A percentile compares a stretch with the other conserved stretches of the same genome.
Evolutionary conservation across 1,140 invertebrate genomes (phyloP).

Genomic region (Nephila pilipes): DNA sequence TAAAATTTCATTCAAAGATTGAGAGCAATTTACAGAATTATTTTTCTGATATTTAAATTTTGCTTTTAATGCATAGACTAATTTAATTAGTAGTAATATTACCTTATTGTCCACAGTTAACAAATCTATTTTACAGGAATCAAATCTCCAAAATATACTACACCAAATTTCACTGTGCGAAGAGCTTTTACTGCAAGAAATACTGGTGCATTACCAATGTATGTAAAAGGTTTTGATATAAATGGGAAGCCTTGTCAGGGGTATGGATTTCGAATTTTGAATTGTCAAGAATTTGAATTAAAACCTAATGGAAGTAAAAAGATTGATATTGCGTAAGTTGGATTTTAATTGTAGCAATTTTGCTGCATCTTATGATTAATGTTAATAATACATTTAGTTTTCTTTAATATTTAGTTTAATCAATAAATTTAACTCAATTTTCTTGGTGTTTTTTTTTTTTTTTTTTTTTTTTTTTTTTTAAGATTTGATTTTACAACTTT

Average conservation of each 20-base stretch:
- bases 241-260: slow-evolving; percentile 90
- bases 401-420: too few species aligned
- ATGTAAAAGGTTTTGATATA: slow-evolving; percentile 87
- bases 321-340: slow-evolving; percentile 89
- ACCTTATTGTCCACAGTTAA: neutral
- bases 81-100: too few species aligned
- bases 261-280: slow-evolving; percentile 92
- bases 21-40: too few species aligned
- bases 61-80: too few species aligned
- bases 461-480: too few species aligned
- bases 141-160: slow-evolving; percentile 82
- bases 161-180: slow-evolving; percentile 89
- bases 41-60: too few species aligned
- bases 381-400: neutral
- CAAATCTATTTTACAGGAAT: slow-evolving; percentile 80
- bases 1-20: too few species aligned
- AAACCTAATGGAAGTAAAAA: slow-evolving; percentile 90
- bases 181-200: slow-evolving; percentile 94
- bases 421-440: too few species aligned
- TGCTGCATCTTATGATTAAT: neutral
- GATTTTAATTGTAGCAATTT: neutral
- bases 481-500: too few species aligned
- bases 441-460: too few species aligned
- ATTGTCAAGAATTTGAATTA: slow-evolving; percentile 91
- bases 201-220: slow-evolving; percentile 90